Evolutionary conservation across 2,113 vertebrate genomes (phyloP).

Genomic region (Lampris incognitus): DNA sequence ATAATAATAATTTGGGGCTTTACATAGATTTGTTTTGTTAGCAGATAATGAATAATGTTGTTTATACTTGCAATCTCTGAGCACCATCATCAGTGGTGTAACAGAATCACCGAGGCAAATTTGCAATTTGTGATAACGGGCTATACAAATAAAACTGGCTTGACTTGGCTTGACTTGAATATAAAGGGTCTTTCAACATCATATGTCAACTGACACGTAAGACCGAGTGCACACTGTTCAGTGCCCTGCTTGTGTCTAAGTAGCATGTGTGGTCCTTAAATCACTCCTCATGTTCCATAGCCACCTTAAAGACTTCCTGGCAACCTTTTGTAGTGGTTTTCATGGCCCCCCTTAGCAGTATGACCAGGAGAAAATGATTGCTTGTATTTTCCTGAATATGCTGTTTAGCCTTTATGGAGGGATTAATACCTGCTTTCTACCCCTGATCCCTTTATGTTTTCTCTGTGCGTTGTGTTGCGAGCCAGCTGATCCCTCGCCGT

Average conservation of each 20-base stretch:
- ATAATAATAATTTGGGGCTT: background rate
- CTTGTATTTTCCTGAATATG: background rate
- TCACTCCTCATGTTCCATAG: background rate
- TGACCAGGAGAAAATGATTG: background rate
- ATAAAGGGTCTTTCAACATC: background rate
- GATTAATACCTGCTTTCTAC: background rate
- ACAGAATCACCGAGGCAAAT: background rate
- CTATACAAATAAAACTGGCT: no score
- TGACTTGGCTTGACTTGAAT: background rate
- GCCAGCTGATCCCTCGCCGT: conserved; percentile 1
- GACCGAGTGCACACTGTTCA: background rate
- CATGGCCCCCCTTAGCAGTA: background rate
- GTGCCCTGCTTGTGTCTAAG: background rate
- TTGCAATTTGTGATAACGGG: no score
- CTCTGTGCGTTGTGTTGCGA: background rate
- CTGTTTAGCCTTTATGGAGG: conserved; percentile 1
- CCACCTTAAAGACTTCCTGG: background rate
- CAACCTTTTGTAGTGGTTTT: background rate
- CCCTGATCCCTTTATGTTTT: background rate
- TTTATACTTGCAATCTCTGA: no score
- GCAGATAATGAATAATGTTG: no score
- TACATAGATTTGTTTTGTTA: background rate
- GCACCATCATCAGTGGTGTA: background rate
- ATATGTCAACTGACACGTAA: background rate
- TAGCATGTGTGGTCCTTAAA: background rate